Percentiles rank a stretch among this genome's conserved stretches.
Evolutionary conservation across 37 sponge, comb jelly and placozoan species (phyloP).

Genomic region (Chondrosia reniformis): DNA sequence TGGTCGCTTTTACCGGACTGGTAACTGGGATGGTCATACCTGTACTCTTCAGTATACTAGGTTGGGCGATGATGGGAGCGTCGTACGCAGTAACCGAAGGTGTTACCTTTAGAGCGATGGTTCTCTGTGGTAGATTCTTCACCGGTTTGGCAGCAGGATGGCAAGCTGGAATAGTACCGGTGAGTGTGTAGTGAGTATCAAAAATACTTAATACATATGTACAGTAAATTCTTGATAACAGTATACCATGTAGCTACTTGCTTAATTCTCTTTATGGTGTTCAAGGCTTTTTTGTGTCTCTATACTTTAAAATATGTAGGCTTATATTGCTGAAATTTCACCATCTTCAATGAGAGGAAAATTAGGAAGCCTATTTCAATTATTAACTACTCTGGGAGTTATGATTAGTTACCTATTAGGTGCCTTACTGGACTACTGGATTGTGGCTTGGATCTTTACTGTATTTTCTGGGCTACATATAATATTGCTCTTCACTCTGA

Average conservation of each 20-base stretch:
- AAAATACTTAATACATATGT: no score
- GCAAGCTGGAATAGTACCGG: slow-evolving; percentile 45
- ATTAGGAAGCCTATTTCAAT: slow-evolving; percentile 66
- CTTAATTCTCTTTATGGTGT: no score
- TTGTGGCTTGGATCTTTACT: slow-evolving; percentile 36
- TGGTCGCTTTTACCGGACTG: slow-evolving; percentile 28
- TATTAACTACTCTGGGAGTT: slow-evolving; percentile 66
- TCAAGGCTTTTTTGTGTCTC: no score
- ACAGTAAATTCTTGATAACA: no score
- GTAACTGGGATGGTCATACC: slow-evolving; percentile 40
- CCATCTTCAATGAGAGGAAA: slow-evolving; percentile 49
- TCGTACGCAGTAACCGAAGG: background rate
- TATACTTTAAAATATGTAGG: no score
- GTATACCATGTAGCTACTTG: no score
- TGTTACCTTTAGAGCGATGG: slow-evolving; percentile 10
- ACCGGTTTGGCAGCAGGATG: slow-evolving; percentile 64
- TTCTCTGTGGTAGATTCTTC: slow-evolving; percentile 48
- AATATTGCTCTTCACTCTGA: slow-evolving; percentile 43
- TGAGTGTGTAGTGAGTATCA: no score
- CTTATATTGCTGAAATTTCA: slow-evolving; percentile 74
- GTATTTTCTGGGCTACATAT: slow-evolving; percentile 33
- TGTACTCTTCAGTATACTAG: slow-evolving; percentile 24
- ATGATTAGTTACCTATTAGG: slow-evolving; percentile 49
- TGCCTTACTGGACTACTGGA: slow-evolving; percentile 26
- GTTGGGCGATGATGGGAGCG: slow-evolving; percentile 45